Conservation (phyloP, 2,888 invertebrate species). For the Malthinus seriepunctatus region DNA sequence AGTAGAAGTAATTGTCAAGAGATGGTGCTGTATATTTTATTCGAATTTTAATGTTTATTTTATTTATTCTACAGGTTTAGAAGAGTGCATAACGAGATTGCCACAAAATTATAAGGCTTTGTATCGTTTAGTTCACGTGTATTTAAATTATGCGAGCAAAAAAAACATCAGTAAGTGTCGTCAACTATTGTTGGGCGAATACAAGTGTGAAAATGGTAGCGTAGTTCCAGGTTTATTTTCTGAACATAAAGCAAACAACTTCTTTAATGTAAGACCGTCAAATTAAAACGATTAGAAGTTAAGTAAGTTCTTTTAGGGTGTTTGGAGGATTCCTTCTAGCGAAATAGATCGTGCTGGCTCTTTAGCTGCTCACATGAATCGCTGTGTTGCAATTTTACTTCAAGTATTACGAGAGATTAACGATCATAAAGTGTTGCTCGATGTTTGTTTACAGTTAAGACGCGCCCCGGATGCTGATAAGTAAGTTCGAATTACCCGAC, state of each 20-base stretch:
- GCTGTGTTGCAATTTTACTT: constrained; percentile 79
- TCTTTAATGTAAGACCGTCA: constrained; percentile 74
- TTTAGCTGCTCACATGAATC: constrained; percentile 88
- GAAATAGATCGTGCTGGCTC: constrained; percentile 93
- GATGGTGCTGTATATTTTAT: too few relatives aligned
- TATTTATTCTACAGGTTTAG: constrained; percentile 66
- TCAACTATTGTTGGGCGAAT: constrained; percentile 71
- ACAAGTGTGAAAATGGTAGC: constrained; percentile 67
- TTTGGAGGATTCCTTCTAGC: constrained; percentile 88
- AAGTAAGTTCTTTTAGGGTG: constrained; percentile 61
- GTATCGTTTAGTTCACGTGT: constrained; percentile 84
- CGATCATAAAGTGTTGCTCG: constrained; percentile 79
- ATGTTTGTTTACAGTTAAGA: constrained; percentile 77
- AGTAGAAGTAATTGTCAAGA: too few relatives aligned
- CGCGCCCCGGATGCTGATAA: constrained; percentile 85
- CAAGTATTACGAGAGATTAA: constrained; percentile 78
- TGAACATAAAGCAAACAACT: constrained; percentile 82
- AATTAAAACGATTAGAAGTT: background rate
- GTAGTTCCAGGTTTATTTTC: constrained; percentile 81
- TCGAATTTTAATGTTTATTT: too few relatives aligned
- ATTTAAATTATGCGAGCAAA: constrained; percentile 69
- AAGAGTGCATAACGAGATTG: constrained; percentile 83
- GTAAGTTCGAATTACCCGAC: constrained; percentile 54
- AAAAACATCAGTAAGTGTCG: constrained; percentile 71
- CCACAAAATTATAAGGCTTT: constrained; percentile 93